Percentiles rank a stretch among this genome's conserved stretches.
phyloP scores from a whole-genome alignment of 1,140 invertebrate species.

The Papilio aristodemus region DNA sequence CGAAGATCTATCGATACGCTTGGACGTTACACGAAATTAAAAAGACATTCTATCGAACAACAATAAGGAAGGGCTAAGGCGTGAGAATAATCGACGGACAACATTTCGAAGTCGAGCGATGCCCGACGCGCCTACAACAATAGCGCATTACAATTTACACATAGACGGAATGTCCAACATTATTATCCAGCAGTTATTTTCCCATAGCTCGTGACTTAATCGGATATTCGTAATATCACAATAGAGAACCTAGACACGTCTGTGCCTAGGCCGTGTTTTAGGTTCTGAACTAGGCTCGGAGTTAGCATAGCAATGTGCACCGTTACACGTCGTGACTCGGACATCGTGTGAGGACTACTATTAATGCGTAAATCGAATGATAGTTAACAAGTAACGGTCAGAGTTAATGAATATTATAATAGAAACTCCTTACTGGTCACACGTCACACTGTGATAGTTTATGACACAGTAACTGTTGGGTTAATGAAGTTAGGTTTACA shows the following conservation, averaged over 20 bases:
- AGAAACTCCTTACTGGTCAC: neutral
- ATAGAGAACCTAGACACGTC: conserved; percentile 42
- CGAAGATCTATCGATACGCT: neutral
- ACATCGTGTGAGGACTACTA: conserved; percentile 21
- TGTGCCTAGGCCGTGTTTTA: conserved; percentile 43
- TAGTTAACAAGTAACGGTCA: conserved; percentile 22
- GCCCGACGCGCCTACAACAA: neutral
- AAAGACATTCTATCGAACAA: neutral
- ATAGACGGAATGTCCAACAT: conserved; percentile 35
- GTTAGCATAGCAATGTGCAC: conserved; percentile 47
- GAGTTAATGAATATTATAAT: conserved; percentile 22
- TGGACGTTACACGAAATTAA: neutral
- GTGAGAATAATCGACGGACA: conserved; percentile 2
- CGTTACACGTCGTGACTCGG: conserved; percentile 48
- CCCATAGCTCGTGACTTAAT: conserved; percentile 46
- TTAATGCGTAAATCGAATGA: conserved; percentile 29
- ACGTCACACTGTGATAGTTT: neutral
- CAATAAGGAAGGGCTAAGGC: conserved; percentile 11
- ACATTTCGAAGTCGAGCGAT: neutral
- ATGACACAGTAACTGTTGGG: neutral
- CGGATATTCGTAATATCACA: conserved; percentile 37
- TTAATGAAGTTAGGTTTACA: neutral
- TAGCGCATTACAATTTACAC: conserved; percentile 32
- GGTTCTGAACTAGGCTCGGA: conserved; percentile 38
- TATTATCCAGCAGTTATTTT: conserved; percentile 45